Evolutionary conservation across 1,140 invertebrate species (phyloP).

Genomic region (Cecropterus lyciades): DNA sequence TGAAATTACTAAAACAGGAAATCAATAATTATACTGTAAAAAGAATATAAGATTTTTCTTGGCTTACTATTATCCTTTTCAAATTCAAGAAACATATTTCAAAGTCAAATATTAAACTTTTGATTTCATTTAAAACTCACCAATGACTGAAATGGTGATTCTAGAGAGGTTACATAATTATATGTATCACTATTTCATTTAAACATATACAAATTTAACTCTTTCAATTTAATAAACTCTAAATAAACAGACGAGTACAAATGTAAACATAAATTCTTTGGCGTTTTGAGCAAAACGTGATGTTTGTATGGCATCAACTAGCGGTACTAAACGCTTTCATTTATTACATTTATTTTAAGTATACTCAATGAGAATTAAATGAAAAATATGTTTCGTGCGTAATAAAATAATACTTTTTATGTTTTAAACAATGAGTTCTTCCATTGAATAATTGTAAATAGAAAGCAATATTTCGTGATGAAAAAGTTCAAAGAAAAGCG

Average conservation of each 20-base stretch:
- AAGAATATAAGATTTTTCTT: too few species aligned
- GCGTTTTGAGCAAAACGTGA: slow-evolving; percentile 79
- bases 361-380: slow-evolving; percentile 35
- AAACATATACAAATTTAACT: slow-evolving; percentile 18
- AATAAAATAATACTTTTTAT: not conserved
- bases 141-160: not conserved
- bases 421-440: too few species aligned
- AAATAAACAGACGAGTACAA: slow-evolving; percentile 29
- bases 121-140: not conserved
- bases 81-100: not conserved
- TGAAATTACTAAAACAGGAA: too few species aligned
- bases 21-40: too few species aligned
- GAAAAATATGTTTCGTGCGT: not conserved
- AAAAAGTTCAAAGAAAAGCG: too few species aligned
- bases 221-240: slow-evolving; percentile 18
- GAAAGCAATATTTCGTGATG: too few species aligned
- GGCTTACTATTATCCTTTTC: not conserved
- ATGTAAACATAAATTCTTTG: slow-evolving; percentile 63
- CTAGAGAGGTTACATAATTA: not conserved
- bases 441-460: too few species aligned
- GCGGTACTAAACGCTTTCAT: slow-evolving; percentile 66
- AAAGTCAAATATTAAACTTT: not conserved
- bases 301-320: slow-evolving; percentile 70
- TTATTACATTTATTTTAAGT: slow-evolving; percentile 42
- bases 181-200: not conserved